phyloP scores from a whole-genome alignment of 2,888 invertebrate species.

The Unio delphinus region DNA sequence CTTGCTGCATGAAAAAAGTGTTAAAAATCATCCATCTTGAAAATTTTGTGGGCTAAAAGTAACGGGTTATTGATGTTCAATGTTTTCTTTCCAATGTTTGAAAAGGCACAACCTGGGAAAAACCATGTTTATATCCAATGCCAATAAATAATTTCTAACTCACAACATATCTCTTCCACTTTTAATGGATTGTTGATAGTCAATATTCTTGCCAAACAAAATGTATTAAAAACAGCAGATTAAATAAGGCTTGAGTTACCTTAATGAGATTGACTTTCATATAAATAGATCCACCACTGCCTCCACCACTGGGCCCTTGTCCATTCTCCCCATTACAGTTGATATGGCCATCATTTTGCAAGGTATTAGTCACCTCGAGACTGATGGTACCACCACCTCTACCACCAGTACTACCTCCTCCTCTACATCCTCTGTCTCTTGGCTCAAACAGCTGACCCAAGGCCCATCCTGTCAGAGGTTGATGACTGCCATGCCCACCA shows the following conservation, averaged over 20 bases:
- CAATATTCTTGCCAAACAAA: no score
- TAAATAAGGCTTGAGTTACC: conserved; percentile 17
- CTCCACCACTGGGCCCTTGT: conserved; percentile 40
- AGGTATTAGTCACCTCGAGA: conserved; percentile 34
- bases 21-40: no score
- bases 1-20: no score
- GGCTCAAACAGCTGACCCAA: conserved; percentile 51
- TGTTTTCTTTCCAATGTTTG: no score
- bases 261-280: conserved; percentile 38
- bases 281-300: conserved; percentile 51
- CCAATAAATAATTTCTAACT: no score
- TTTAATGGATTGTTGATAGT: no score
- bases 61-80: no score
- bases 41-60: no score
- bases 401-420: conserved; percentile 46
- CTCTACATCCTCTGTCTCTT: conserved; percentile 41
- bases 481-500: conserved; percentile 43
- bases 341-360: conserved; percentile 54
- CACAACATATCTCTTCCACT: no score
- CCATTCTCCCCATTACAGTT: conserved; percentile 45
- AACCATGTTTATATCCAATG: no score
- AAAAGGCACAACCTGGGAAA: no score
- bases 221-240: no score
- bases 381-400: conserved; percentile 50
- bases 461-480: conserved; percentile 36